Base-by-base conservation (phyloP, 2,888 invertebrate genomes). In the Beris morrisii region DNA sequence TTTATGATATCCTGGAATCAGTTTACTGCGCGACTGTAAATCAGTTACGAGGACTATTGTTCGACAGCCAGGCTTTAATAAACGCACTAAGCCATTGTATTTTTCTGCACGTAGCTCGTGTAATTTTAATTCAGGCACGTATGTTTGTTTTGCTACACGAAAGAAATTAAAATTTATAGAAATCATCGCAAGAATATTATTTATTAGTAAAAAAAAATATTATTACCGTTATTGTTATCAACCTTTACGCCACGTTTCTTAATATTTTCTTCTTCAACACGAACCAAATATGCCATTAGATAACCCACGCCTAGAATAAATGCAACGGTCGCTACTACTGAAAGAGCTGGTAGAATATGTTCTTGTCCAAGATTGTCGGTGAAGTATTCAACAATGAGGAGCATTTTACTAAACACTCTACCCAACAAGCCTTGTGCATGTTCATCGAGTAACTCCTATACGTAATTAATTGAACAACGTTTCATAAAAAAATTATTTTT, bases 81-180 rank as follows among this genome's bases (percentile, higher is more conserved):
- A 82, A 56, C 95, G 86, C 57, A 99, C 92, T 72, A 99, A 85
- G 65, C 95, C 96, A 77, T 96, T 95, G 78, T 96, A 98, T 67
- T 96, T 96, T 82, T 97, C 97, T 2, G 93, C 92, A 54, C 96
- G 84, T 64, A 99, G 83, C 78, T 98, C 97, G 78, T 97, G 96
- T 61, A 99, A 83, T 70, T 89, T 85, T 70, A 95, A 82, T 78
- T 93, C 92, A 0, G 91, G 76, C 31, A 75, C 73, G 58, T 73
- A 76, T 15, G 50, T 38, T 52, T 50, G 61, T 50, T 61, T 61
- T n/a, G 50, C 32, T 38, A 38, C 1, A 38, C 15, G 5, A 15
- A 38, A 55, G 13, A 6, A 15, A 48, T 6, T 1, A 13, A 48
- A 15, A 11, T 13, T 13, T 11, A 48, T n/a, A 12, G 44, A 44